Evolutionary conservation across 2,113 vertebrate species (phyloP).

Genomic region (Felis chaus): DNA sequence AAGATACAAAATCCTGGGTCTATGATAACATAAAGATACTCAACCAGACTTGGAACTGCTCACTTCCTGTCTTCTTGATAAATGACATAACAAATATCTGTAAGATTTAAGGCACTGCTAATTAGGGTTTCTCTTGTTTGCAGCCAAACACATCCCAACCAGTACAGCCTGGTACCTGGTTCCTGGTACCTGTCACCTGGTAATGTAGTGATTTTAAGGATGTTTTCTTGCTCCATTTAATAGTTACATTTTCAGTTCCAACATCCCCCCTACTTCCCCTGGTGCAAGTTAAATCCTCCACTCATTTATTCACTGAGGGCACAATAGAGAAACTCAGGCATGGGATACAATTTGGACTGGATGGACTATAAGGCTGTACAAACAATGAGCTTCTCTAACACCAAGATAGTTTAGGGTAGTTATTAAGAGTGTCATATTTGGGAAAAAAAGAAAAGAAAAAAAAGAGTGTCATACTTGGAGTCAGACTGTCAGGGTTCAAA

Average conservation of each 20-base stretch:
- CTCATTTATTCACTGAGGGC: background rate
- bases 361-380: background rate
- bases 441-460: too few species aligned
- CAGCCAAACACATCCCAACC: background rate
- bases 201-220: slow-evolving; percentile 9
- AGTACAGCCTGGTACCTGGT: background rate
- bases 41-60: background rate
- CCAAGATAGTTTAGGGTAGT: background rate
- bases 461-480: background rate
- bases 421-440: background rate
- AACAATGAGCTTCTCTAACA: background rate
- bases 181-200: background rate
- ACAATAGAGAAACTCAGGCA: background rate
- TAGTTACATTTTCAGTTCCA: background rate
- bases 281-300: background rate
- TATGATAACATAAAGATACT: background rate
- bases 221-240: slow-evolving; percentile 9
- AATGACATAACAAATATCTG: background rate
- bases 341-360: background rate
- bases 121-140: background rate
- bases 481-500: background rate
- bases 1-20: background rate
- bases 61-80: slow-evolving; percentile 18
- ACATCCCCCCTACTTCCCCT: background rate
- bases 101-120: background rate